A percentile compares a stretch with the other conserved stretches of the same genome.
Conservation (phyloP, 1,140 invertebrate species). For the Cryptotermes secundus region DNA sequence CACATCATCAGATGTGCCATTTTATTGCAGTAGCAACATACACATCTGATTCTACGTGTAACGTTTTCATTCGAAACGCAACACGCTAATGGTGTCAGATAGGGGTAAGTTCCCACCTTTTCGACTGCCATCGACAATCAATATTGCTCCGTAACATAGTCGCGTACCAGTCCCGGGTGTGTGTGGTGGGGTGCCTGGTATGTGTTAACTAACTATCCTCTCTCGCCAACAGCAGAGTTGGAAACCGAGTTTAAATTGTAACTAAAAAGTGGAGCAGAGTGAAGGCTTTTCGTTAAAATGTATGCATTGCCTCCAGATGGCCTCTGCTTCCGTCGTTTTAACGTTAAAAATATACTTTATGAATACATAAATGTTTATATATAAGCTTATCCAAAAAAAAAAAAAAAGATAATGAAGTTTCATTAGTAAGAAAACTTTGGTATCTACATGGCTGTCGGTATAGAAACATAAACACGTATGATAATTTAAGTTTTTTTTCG, state of each 20-base stretch:
- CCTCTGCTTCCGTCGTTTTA: no score
- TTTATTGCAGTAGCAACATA: neutral
- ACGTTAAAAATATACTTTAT: no score
- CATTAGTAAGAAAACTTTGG: no score
- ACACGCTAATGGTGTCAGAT: neutral
- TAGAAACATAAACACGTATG: no score
- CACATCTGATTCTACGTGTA: neutral
- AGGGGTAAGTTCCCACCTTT: neutral
- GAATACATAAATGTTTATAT: no score
- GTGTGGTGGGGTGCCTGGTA: neutral
- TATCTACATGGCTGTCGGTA: no score
- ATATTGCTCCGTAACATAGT: neutral
- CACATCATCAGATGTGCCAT: neutral
- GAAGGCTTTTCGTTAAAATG: no score
- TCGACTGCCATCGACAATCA: slow-evolving; percentile 2
- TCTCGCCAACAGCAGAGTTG: neutral
- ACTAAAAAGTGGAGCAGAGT: no score
- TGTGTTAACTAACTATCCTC: neutral
- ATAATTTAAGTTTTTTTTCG: no score
- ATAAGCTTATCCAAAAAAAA: no score
- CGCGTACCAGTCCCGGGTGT: neutral
- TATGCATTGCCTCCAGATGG: no score
- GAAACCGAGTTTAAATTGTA: neutral
- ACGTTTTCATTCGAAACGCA: neutral
- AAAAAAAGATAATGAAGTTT: no score